These are phyloP conservation scores for Empis livida DNA, from an alignment of 2,888 invertebrate genomes.

Conservation along the genomic window DNA sequence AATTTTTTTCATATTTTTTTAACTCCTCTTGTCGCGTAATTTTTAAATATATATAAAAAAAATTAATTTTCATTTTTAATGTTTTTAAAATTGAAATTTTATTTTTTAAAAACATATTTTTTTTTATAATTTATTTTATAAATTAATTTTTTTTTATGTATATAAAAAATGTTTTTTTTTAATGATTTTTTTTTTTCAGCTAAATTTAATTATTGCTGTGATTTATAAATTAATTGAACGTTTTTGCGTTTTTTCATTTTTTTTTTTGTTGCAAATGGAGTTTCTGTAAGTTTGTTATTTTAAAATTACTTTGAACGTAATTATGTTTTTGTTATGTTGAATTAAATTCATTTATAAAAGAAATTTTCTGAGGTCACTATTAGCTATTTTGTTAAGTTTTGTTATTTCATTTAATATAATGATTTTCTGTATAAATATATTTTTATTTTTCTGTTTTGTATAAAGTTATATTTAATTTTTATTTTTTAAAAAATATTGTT, in stretches of 20 bases:
- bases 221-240: too few relatives aligned
- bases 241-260: too few relatives aligned
- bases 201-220: too few relatives aligned
- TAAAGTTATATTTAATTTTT: too few relatives aligned
- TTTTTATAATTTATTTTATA: constrained; percentile 16
- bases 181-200: constrained; percentile 9
- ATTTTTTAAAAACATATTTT: constrained; percentile 8
- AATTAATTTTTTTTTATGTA: neutral
- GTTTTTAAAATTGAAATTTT: constrained; percentile 11
- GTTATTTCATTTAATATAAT: too few relatives aligned
- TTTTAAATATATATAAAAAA: too few relatives aligned
- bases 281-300: too few relatives aligned
- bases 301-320: neutral
- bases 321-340: constrained; percentile 9
- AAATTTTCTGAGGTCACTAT: neutral
- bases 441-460: constrained; percentile 7
- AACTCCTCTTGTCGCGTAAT: too few relatives aligned
- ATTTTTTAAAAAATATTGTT: too few relatives aligned
- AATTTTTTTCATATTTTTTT: constrained; percentile 10
- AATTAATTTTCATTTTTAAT: neutral
- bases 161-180: neutral
- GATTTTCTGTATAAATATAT: neutral
- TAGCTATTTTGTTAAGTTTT: neutral
- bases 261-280: too few relatives aligned
- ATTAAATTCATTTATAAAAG: constrained; percentile 17